Percentiles rank a stretch among this genome's conserved stretches.
These are phyloP conservation scores for Apamea crenata DNA, from an alignment of 2,888 invertebrate genomes.

Conservation along the genomic window DNA sequence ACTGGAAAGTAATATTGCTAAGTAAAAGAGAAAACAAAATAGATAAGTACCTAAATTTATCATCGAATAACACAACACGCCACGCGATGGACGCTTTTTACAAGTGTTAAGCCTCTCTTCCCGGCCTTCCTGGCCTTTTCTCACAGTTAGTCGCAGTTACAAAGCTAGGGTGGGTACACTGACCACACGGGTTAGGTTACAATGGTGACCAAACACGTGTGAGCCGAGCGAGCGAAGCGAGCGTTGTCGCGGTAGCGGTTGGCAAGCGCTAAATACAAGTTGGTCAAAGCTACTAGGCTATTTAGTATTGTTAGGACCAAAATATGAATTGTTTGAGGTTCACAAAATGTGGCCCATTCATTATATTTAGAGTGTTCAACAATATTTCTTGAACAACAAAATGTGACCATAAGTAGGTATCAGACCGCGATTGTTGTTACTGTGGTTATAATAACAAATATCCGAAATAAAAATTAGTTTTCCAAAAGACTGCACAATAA, in stretches of 20 bases:
- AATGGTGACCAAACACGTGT: not conserved
- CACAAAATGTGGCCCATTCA: not conserved
- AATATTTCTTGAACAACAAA: not conserved
- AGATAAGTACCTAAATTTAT: not conserved
- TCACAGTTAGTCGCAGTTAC: not conserved
- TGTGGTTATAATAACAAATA: conserved; percentile 7
- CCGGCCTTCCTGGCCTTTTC: no score
- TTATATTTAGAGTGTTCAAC: not conserved
- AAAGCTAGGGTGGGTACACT: not conserved
- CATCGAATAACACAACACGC: not conserved
- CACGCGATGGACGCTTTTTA: not conserved
- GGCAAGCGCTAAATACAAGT: not conserved
- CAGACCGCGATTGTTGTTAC: not conserved
- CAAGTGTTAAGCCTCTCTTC: not conserved
- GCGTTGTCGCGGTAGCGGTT: not conserved
- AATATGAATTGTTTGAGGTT: not conserved
- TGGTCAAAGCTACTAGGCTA: not conserved
- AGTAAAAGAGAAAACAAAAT: not conserved
- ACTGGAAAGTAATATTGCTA: not conserved
- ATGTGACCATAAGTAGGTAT: not conserved
- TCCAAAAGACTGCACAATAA: conserved; percentile 23
- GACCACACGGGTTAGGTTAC: not conserved
- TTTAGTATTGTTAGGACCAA: not conserved
- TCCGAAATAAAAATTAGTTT: conserved; percentile 30
- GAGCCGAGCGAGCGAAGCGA: not conserved